phyloP scores from a whole-genome alignment of 2,797 vertebrate genomes.

The Bradypodion pumilum region DNA sequence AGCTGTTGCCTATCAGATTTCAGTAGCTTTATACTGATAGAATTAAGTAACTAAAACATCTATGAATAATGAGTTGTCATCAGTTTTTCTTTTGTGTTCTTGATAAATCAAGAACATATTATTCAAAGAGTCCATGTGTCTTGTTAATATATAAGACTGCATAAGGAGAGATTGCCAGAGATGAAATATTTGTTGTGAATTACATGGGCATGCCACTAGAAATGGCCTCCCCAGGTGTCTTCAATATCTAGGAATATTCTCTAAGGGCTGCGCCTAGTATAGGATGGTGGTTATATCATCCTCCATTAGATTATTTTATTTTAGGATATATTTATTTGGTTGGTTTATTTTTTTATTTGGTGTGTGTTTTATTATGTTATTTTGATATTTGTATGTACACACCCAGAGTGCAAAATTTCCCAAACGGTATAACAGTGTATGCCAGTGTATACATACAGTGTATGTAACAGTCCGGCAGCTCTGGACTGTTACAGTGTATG shows the following conservation, averaged over 20 bases:
- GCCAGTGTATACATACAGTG: too few relatives aligned
- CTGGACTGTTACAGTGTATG: too few relatives aligned
- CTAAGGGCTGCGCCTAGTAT: not conserved
- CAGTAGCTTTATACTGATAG: not conserved
- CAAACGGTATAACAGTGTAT: too few relatives aligned
- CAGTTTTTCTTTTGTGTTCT: not conserved
- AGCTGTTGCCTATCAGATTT: not conserved
- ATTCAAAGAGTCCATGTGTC: not conserved
- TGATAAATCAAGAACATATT: not conserved
- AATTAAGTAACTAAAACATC: not conserved
- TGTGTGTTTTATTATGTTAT: too few relatives aligned
- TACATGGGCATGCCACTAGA: not conserved
- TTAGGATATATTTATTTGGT: too few relatives aligned
- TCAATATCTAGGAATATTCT: not conserved
- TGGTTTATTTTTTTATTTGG: too few relatives aligned
- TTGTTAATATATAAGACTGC: not conserved
- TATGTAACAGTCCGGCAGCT: too few relatives aligned
- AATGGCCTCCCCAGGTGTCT: not conserved
- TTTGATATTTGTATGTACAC: too few relatives aligned
- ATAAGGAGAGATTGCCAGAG: not conserved
- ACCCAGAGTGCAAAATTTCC: too few relatives aligned
- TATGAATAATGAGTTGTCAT: not conserved
- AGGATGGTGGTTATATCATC: too few relatives aligned
- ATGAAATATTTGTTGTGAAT: not conserved
- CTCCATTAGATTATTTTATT: too few relatives aligned